phyloP scores from a whole-genome alignment of 1,140 invertebrate genomes.

The Leptinotarsa undecemlineata region DNA sequence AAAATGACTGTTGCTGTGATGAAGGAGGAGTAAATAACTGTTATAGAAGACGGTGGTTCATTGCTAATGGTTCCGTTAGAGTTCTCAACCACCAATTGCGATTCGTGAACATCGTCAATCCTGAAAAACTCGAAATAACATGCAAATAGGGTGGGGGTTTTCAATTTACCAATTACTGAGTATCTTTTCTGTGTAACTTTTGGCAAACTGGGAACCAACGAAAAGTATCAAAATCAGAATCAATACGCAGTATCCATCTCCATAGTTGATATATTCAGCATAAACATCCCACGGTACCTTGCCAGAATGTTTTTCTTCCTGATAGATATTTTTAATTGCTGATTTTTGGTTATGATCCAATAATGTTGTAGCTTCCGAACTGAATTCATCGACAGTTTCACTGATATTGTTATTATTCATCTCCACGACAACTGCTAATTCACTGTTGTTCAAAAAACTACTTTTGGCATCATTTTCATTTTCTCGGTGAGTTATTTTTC shows the following conservation, averaged over 20 bases:
- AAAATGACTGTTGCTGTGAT: conserved; percentile 4
- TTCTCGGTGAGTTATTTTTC: conserved; percentile 23
- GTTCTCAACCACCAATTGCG: too few species aligned
- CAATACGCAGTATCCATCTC: conserved; percentile 39
- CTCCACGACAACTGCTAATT: conserved; percentile 10
- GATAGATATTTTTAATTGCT: conserved; percentile 36
- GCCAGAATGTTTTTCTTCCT: conserved; percentile 40
- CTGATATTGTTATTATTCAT: conserved; percentile 16
- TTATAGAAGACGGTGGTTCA: not conserved
- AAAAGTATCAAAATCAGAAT: conserved; percentile 30
- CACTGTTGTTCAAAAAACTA: conserved; percentile 3
- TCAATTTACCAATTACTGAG: conserved; percentile 44
- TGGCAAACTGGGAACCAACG: conserved; percentile 30
- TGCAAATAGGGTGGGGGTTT: not conserved
- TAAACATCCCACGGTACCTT: conserved; percentile 40
- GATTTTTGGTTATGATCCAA: not conserved
- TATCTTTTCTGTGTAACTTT: conserved; percentile 41
- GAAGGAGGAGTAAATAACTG: not conserved
- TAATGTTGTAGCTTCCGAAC: not conserved
- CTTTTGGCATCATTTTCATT: conserved; percentile 24
- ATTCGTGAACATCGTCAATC: not conserved
- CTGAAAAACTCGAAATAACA: not conserved
- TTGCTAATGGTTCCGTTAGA: not conserved
- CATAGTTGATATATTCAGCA: conserved; percentile 40
- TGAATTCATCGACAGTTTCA: conserved; percentile 2